Base-by-base conservation (phyloP, 2,113 vertebrate genomes). In the Stomatorhinus ivindoensis region DNA sequence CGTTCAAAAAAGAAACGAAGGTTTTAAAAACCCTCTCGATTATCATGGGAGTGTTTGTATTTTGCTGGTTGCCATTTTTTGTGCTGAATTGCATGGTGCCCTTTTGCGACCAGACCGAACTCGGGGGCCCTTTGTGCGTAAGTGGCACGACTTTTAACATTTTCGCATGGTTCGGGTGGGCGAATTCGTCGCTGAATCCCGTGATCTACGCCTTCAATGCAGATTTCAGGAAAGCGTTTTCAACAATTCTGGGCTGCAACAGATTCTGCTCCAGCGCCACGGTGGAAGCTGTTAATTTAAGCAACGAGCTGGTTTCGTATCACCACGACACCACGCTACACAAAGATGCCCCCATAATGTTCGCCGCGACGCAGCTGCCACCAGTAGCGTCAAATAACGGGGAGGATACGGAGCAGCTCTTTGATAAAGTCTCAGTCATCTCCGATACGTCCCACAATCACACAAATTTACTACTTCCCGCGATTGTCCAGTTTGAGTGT, bases 1-100 rank as follows among this genome's bases (percentile, higher is more conserved):
- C 96, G 0, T 94, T 97, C n/a, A 95, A 93, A 89, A 95, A 96
- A 44, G 96, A 97, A 61, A 97, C 96, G 3, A 97, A 96, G 88
- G 96, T 97, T 6, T 88, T 97, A 9, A 97, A 97, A 93, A 97
- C 96, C 0, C 94, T 97, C 8, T 96, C 96, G 19, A 92, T 97
- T 91, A 97, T 97, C 90, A 94, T 96, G 95, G 96, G 96, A 4
- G 96, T 97, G 50, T 97, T 97, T 1, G 96, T 97, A 11, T 97
- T 95, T 90, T 97, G 96, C 93, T 97, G 96, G 96, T 93, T 97
- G 85, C 96, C 97, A 0, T 97, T 97, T 35, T 97, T 97, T 90
- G 93, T 97, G 8, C 94, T 97, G 46, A 97, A 96, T 91, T 97
- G 96, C 73, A 93, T 97, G 92, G 92, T 97, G 35, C 96, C 97